Evolutionary conservation across 2,113 vertebrate genomes (phyloP).

Genomic region (Hippocampus barbouri): DNA sequence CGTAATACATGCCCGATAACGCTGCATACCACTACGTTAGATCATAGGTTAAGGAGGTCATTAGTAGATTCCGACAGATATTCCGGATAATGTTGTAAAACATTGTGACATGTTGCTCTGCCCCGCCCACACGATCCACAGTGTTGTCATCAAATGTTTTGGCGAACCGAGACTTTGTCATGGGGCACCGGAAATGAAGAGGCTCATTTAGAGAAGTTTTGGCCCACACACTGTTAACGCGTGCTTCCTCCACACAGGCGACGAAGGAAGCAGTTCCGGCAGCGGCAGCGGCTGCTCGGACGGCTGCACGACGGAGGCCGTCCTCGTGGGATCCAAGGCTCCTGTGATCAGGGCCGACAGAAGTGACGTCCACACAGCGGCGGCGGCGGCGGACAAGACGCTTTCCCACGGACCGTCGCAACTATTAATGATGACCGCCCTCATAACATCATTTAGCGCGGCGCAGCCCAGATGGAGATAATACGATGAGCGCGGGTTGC

Average conservation of each 20-base stretch:
- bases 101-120: background rate
- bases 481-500: constrained; percentile 63
- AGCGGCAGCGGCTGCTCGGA: constrained; percentile 90
- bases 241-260: constrained; percentile 70
- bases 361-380: constrained; percentile 81
- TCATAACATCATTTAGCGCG: constrained; percentile 62
- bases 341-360: constrained; percentile 79
- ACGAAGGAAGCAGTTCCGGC: constrained; percentile 88
- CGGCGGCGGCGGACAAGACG: constrained; percentile 54
- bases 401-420: constrained; percentile 55
- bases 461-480: constrained; percentile 91
- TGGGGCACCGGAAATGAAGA: background rate
- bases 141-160: background rate
- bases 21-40: too few relatives aligned
- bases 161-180: background rate
- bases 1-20: too few relatives aligned
- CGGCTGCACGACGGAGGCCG: constrained; percentile 87
- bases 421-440: constrained; percentile 37
- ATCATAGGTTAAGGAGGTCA: too few relatives aligned
- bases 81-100: background rate
- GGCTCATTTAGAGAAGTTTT: background rate
- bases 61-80: too few relatives aligned
- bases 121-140: too few relatives aligned
- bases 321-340: constrained; percentile 84
- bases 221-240: too few relatives aligned